Evolutionary conservation across 2,888 invertebrate species (phyloP), one percentile per base, ranked within the genome.

Genomic region (Deladenus siricidicola): DNA sequence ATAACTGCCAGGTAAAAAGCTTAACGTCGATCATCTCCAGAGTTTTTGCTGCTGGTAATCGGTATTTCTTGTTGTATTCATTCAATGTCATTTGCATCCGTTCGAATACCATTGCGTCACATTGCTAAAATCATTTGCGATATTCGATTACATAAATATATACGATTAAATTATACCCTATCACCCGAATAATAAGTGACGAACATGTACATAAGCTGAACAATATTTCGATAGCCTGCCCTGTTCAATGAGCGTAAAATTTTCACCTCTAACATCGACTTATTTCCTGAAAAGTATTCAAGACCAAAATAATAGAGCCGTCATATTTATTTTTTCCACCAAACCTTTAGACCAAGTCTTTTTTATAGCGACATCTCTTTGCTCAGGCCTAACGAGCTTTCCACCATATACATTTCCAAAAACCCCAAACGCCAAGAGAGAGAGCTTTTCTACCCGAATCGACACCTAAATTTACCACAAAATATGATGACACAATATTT

Each of bases 1-100:
- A 73, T 23, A 73, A 42, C 58, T 73, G 73, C 71, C 73, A 73
- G n/a, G 70, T 64, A 57, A 73, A 73, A 8, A 73, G 47, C 52
- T 72, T 73, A 45, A 69, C 61, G 51, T 73, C 73, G 14, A 65
- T 54, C 24, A 66, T 58, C 24, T 67, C 65, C 23, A 71, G 39
- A 34, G 14, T 34, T 21, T 8, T 28, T 55, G 19, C 28, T 17
- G n/a, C 34, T 19, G 23, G 19, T 55, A 1, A 57, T 26, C 54
- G 49, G 34, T 30, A 34, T 34, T 34, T 34, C 42, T 60, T 65
- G 39, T 69, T 52, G 17, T 69, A 34, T 47, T 60, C 56, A 50
- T 47, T 54, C 3, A 44, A 39, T 10, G 53, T 45, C 19, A 45
- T 39, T 47, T 23, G 53, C 53, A 53, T 53, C 3, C 19, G 21